phyloP scores from a whole-genome alignment of 1,140 invertebrate genomes.

The Heliconius himera region DNA sequence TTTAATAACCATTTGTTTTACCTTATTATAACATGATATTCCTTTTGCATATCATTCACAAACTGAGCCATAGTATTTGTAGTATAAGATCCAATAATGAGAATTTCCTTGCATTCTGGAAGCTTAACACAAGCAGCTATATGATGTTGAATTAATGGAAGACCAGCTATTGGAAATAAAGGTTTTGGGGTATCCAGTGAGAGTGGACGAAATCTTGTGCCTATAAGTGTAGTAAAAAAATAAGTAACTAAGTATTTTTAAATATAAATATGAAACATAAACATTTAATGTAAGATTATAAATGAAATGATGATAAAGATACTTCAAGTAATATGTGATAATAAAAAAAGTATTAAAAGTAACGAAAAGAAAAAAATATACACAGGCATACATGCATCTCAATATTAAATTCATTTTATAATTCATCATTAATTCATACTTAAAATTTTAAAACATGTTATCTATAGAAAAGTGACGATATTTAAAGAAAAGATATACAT shows the following conservation, averaged over 20 bases:
- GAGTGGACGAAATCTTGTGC: conserved; percentile 97
- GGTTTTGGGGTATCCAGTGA: conserved; percentile 98
- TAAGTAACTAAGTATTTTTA: too few relatives aligned
- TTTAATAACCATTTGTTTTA: conserved; percentile 52
- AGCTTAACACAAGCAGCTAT: conserved; percentile 96
- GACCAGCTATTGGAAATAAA: conserved; percentile 97
- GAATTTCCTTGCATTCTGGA: conserved; percentile 92
- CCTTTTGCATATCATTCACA: conserved; percentile 90
- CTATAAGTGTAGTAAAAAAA: conserved; percentile 79
- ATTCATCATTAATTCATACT: background rate
- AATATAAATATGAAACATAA: too few relatives aligned
- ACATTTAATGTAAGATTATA: too few relatives aligned
- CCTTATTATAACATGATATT: conserved; percentile 92
- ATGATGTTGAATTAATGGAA: conserved; percentile 97
- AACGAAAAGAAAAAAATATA: background rate
- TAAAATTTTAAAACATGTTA: background rate
- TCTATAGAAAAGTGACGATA: background rate
- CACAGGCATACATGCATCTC: background rate
- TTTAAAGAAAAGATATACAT: background rate
- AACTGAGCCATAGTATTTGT: conserved; percentile 92
- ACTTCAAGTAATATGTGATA: too few relatives aligned
- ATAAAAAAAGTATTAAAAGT: background rate
- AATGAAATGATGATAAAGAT: too few relatives aligned
- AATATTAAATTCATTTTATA: too few relatives aligned
- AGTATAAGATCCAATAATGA: conserved; percentile 96